phyloP scores from a whole-genome alignment of 2,888 invertebrate species.

The Aethes cnicana region DNA sequence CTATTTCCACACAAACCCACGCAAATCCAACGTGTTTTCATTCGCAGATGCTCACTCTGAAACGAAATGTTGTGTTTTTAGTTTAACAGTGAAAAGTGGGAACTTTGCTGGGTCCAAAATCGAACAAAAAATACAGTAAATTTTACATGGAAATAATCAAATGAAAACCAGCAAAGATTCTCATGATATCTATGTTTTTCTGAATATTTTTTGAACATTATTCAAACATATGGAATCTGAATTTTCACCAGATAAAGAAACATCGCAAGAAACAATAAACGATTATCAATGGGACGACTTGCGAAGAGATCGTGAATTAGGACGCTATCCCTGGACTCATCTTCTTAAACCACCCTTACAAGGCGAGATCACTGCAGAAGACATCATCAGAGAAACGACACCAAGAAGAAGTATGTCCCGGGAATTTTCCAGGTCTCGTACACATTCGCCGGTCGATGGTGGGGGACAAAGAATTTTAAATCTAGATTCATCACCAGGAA shows the following conservation, averaged over 20 bases:
- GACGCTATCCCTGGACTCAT: slow-evolving; percentile 92
- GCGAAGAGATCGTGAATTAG: slow-evolving; percentile 85
- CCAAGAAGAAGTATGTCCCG: slow-evolving; percentile 77
- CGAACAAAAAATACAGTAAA: slow-evolving; percentile 40
- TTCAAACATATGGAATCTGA: slow-evolving; percentile 80
- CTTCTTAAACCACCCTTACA: slow-evolving; percentile 85
- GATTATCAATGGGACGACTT: slow-evolving; percentile 93
- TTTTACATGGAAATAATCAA: slow-evolving; percentile 29
- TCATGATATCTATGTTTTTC: slow-evolving; percentile 32
- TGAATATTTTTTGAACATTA: slow-evolving; percentile 42
- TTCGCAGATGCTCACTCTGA: slow-evolving; percentile 72
- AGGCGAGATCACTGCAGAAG: slow-evolving; percentile 75
- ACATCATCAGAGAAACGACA: slow-evolving; percentile 73
- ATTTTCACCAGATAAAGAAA: slow-evolving; percentile 78
- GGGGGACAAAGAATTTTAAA: slow-evolving; percentile 70
- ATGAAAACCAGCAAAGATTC: slow-evolving; percentile 39
- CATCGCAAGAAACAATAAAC: slow-evolving; percentile 87
- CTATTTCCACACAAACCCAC: slow-evolving; percentile 80
- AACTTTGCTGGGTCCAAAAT: slow-evolving; percentile 61
- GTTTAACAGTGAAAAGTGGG: slow-evolving; percentile 69
- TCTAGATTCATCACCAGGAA: slow-evolving; percentile 76
- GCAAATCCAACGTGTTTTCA: slow-evolving; percentile 77
- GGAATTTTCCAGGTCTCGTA: slow-evolving; percentile 71
- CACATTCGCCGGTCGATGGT: slow-evolving; percentile 65
- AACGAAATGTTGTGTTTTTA: slow-evolving; percentile 79